phyloP scores from a whole-genome alignment of 1,140 invertebrate species.

The Leptinotarsa undecemlineata region DNA sequence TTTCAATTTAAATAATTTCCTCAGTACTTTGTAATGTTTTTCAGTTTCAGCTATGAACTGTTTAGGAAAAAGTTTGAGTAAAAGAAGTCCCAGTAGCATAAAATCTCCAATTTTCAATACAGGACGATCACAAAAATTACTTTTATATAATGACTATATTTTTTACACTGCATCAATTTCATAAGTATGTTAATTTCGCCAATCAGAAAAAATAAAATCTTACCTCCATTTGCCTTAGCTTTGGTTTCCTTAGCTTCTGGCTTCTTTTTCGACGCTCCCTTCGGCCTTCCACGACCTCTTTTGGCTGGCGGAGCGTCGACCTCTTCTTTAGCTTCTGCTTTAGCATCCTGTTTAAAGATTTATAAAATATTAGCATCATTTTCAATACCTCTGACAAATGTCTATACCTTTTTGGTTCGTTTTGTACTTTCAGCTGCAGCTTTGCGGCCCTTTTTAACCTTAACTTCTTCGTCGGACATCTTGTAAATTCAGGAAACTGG shows the following conservation, averaged over 20 bases:
- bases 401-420: constrained; percentile 38
- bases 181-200: background rate
- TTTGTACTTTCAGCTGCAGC: constrained; percentile 37
- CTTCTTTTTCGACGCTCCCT: constrained; percentile 33
- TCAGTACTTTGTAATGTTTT: no score
- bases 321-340: constrained; percentile 35
- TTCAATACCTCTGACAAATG: background rate
- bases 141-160: background rate
- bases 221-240: constrained; percentile 40
- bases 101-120: no score
- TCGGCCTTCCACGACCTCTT: constrained; percentile 42
- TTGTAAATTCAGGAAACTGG: constrained; percentile 3
- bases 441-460: constrained; percentile 42
- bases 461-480: constrained; percentile 46
- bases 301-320: constrained; percentile 37
- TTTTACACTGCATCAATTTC: background rate
- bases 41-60: no score
- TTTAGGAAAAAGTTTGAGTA: no score
- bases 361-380: background rate
- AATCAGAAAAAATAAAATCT: constrained; percentile 13
- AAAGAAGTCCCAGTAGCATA: no score
- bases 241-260: constrained; percentile 19
- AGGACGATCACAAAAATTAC: background rate
- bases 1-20: no score
- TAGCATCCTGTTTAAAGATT: constrained; percentile 21